Base-by-base conservation (phyloP, 2,797 vertebrate genomes). In the Sternarchorhynchus goeldii region DNA sequence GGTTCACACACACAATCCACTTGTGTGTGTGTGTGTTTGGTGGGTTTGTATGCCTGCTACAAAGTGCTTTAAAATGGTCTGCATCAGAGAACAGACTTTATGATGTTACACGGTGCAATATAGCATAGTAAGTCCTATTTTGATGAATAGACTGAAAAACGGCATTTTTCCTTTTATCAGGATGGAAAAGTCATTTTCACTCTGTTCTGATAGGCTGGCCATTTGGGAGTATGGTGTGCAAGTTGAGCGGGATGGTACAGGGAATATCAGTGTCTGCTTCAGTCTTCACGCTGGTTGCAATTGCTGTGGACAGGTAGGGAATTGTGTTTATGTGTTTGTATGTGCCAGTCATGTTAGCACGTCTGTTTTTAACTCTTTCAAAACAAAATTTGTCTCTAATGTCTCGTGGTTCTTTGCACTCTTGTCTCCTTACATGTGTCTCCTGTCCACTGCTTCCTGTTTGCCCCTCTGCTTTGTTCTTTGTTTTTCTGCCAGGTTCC, bases 191-290 rank as follows among this genome's bases (percentile, higher is more conserved):
- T 50, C 8, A 50, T 14, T 59, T n/a, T 55, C 29, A 10, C 0
- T 53, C 55, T 70, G 16, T 32, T 7, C 1, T 82, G 83, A 65
- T 89, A 98, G 96, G 97, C 0, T 98, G 96, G 96, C 96, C 96
- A 0, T 99, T 99, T 87, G 96, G 96, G 57, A 96, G 90, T 39
- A 81, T 93, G 6, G 90, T 96, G 77, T 98, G 96, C 87, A 97
- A 97, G 85, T 90, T 95, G 77, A 98, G 94, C 0, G 95, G 96
- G 0, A 94, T 95, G 91, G 92, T 97, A 73, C 96, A 98, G 80
- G 97, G 96, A 57, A 94, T 96, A 82, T 97, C 96, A 0, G 96
- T 98, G 5, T 96, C 95, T 0, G 94, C 96, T 18, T 98, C 96
- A 0, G 95, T 98, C 29, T 99, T 98, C 84, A 99, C 96, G 14